Conservation (phyloP, 2,113 vertebrate genomes). For the Orycteropus afer region DNA sequence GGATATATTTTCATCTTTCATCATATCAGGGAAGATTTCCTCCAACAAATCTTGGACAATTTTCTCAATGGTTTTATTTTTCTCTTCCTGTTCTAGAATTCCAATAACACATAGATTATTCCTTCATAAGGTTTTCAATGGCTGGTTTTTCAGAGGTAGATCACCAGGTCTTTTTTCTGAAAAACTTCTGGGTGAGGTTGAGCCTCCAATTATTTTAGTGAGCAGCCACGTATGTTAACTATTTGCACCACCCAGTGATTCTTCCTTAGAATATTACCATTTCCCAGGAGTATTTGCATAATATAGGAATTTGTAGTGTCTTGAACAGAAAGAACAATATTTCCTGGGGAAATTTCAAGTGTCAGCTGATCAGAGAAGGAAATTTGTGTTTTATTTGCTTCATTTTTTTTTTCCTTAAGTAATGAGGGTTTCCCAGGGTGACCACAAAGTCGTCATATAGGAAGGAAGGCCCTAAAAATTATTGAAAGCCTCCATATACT, state of each 20-base stretch:
- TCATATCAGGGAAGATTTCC: no score
- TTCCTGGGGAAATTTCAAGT: conserved; percentile 23
- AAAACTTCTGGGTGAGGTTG: not conserved
- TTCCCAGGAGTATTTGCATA: not conserved
- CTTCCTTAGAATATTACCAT: not conserved
- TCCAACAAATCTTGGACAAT: no score
- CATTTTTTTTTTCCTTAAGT: not conserved
- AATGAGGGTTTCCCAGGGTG: not conserved
- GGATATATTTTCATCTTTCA: no score
- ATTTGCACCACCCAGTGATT: not conserved
- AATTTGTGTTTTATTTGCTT: conserved; percentile 27
- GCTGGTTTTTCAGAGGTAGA: not conserved
- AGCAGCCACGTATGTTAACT: not conserved
- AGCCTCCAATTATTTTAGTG: not conserved
- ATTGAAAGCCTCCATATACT: not conserved
- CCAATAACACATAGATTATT: no score
- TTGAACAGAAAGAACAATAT: not conserved
- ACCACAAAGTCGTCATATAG: not conserved
- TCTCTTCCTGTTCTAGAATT: no score
- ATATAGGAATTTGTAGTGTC: not conserved
- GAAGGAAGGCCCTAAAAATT: not conserved
- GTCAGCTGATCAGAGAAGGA: not conserved
- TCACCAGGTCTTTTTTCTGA: not conserved
- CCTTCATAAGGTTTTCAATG: not conserved
- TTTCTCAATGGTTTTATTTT: no score